A percentile compares a stretch with the other conserved stretches of the same genome.
Conservation (phyloP, 2,797 vertebrate genomes). For the Poeciliopsis turneri region DNA sequence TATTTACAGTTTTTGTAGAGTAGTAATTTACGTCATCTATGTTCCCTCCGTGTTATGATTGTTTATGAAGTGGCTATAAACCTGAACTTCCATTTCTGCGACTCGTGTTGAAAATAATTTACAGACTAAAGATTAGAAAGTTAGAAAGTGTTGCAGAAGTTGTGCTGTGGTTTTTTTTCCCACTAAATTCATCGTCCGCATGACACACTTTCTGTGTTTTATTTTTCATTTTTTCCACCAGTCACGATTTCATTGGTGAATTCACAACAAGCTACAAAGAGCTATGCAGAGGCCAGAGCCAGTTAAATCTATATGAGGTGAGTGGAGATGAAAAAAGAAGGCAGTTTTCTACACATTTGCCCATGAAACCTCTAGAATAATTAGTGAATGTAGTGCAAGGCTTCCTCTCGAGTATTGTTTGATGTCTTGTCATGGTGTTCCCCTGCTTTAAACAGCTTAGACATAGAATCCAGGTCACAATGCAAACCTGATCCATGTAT, state of each 20-base stretch:
- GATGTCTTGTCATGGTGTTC: background rate
- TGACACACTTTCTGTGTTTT: slow-evolving; percentile 22
- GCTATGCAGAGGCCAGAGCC: slow-evolving; percentile 88
- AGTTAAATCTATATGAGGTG: slow-evolving; percentile 90
- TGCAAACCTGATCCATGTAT: slow-evolving; percentile 11
- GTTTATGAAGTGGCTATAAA: background rate
- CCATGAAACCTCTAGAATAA: slow-evolving; percentile 8
- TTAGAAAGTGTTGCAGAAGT: background rate
- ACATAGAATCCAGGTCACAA: slow-evolving; percentile 8
- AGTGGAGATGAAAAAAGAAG: slow-evolving; percentile 35
- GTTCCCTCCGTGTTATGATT: background rate
- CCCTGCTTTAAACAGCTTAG: slow-evolving; percentile 1
- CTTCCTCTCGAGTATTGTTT: background rate
- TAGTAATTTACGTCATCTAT: background rate
- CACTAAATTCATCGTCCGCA: slow-evolving; percentile 4
- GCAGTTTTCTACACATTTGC: background rate
- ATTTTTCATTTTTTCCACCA: slow-evolving; percentile 58
- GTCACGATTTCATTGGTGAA: slow-evolving; percentile 96
- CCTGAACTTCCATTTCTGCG: background rate
- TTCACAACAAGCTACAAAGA: slow-evolving; percentile 94
- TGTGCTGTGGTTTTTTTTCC: background rate
- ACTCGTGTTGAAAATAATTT: background rate
- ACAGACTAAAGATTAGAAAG: background rate
- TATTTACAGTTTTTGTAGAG: background rate
- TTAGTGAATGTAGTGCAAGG: background rate